phyloP scores from a whole-genome alignment of 2,888 invertebrate genomes.

The Busseola fusca region DNA sequence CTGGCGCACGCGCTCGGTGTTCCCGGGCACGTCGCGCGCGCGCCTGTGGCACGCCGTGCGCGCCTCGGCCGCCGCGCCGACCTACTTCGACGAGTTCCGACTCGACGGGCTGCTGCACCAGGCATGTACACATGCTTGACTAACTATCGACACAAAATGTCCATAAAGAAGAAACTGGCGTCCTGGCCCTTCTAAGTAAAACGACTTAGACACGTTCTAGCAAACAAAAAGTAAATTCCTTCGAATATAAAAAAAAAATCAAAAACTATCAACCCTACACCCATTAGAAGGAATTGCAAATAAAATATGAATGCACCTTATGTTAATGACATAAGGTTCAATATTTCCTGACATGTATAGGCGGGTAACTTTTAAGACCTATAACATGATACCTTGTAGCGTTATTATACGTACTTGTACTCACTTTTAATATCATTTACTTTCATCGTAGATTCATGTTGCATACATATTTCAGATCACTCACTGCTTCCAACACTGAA shows the following conservation, averaged over 20 bases:
- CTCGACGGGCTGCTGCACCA: constrained; percentile 92
- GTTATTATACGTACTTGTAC: too few relatives aligned
- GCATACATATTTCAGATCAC: too few relatives aligned
- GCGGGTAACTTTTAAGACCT: too few relatives aligned
- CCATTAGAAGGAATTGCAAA: neutral
- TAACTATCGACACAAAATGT: neutral
- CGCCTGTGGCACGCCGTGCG: constrained; percentile 95
- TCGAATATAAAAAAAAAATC: neutral
- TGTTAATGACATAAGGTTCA: too few relatives aligned
- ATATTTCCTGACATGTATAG: too few relatives aligned
- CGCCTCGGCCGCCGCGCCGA: constrained; percentile 97
- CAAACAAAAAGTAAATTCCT: neutral
- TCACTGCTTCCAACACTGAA: too few relatives aligned
- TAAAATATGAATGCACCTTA: too few relatives aligned
- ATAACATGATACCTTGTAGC: too few relatives aligned
- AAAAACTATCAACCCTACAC: neutral
- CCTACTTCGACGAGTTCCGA: constrained; percentile 95
- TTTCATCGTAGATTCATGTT: too few relatives aligned
- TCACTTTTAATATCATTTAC: too few relatives aligned
- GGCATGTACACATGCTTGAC: neutral
- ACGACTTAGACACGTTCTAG: neutral
- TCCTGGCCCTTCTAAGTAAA: neutral
- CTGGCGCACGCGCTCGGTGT: constrained; percentile 91
- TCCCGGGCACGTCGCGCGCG: constrained; percentile 92
- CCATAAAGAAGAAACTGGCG: neutral